Percentiles rank a stretch among this genome's conserved stretches.
Evolutionary conservation across 2,888 invertebrate genomes (phyloP).

Genomic region (Cataglyphis rosenhaueri): DNA sequence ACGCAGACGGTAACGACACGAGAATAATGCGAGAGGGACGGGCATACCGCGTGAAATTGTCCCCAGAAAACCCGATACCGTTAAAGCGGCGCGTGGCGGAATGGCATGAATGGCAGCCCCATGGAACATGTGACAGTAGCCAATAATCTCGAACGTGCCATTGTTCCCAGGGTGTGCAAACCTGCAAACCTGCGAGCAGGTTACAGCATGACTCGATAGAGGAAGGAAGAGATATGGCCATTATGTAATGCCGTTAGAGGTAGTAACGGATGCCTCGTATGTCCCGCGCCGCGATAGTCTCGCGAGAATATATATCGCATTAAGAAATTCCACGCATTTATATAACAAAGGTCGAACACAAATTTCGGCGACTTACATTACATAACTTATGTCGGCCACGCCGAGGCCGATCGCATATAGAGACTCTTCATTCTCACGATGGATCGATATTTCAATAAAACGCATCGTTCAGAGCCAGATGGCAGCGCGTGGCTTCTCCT

Average conservation of each 20-base stretch:
- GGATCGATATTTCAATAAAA: slow-evolving; percentile 80
- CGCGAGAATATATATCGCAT: slow-evolving; percentile 8
- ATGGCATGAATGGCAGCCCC: slow-evolving; percentile 10
- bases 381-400: slow-evolving; percentile 67
- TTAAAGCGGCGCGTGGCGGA: background rate
- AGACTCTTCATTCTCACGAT: slow-evolving; percentile 55
- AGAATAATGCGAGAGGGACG: background rate
- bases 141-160: slow-evolving; percentile 52
- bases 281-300: background rate
- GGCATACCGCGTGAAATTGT: background rate
- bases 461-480: slow-evolving; percentile 77
- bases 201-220: background rate
- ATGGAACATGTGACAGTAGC: slow-evolving; percentile 72
- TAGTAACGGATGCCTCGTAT: slow-evolving; percentile 3
- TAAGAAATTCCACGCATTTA: slow-evolving; percentile 69
- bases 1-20: background rate
- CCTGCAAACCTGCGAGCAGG: slow-evolving; percentile 39
- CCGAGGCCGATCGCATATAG: slow-evolving; percentile 37
- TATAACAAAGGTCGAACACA: slow-evolving; percentile 69
- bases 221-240: slow-evolving; percentile 50
- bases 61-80: background rate
- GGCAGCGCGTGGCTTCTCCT: slow-evolving; percentile 77
- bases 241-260: slow-evolving; percentile 68
- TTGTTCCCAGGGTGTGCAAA: slow-evolving; percentile 46
- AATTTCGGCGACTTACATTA: slow-evolving; percentile 77